These are phyloP conservation scores for Metallyticus violacea DNA, from an alignment of 2,888 invertebrate species.

Conservation along the genomic window DNA sequence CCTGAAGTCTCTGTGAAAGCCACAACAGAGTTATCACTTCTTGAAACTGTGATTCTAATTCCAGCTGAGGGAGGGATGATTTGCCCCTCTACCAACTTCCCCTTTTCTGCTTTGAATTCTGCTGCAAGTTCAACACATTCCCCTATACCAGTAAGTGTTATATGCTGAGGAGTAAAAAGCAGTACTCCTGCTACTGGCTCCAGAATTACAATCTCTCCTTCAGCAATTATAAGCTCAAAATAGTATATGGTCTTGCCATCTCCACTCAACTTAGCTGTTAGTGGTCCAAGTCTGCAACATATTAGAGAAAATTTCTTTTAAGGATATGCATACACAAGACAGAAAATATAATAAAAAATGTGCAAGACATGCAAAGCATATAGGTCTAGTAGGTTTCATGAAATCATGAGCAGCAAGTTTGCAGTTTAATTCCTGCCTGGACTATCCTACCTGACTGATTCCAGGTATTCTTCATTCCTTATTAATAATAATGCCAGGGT, in stretches of 20 bases:
- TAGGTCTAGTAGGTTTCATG: too few species aligned
- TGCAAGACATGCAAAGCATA: too few species aligned
- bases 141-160: conserved; percentile 60
- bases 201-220: conserved; percentile 58
- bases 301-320: too few species aligned
- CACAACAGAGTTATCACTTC: conserved; percentile 45
- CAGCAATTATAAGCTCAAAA: conserved; percentile 46
- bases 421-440: too few species aligned
- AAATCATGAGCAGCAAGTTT: too few species aligned
- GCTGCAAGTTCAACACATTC: conserved; percentile 67
- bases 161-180: conserved; percentile 64
- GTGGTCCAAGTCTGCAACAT: conserved; percentile 40
- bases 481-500: too few species aligned
- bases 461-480: too few species aligned
- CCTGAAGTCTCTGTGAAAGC: conserved; percentile 56
- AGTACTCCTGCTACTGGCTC: conserved; percentile 68
- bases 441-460: too few species aligned
- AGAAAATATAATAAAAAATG: too few species aligned
- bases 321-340: too few species aligned
- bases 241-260: conserved; percentile 42
- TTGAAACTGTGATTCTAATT: conserved; percentile 54
- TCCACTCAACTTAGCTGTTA: conserved; percentile 39
- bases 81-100: conserved; percentile 63
- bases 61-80: conserved; percentile 61
- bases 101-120: conserved; percentile 62